A percentile compares a stretch with the other conserved stretches of the same genome.
These are phyloP conservation scores for Numenius phaeopus DNA, from an alignment of 2,797 vertebrate species.

Conservation along the genomic window DNA sequence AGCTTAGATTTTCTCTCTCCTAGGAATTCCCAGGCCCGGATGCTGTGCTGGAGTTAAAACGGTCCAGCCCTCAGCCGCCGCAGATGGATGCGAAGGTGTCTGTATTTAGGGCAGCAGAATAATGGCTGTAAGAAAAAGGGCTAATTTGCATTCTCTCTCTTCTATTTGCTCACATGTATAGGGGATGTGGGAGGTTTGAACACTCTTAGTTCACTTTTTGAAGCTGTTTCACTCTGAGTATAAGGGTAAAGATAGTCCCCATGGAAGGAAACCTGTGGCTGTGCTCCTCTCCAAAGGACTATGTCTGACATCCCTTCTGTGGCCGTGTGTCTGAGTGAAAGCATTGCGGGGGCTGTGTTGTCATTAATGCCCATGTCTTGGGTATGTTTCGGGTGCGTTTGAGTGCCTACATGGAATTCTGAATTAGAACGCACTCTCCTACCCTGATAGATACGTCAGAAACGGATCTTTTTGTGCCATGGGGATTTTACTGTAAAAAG, in stretches of 20 bases:
- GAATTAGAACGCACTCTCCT: not conserved
- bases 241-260: not conserved
- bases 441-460: not conserved
- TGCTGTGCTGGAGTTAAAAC: not conserved
- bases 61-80: not conserved
- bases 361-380: not conserved
- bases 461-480: not conserved
- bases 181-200: not conserved
- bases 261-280: not conserved
- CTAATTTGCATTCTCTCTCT: not conserved
- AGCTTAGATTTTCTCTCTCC: not conserved
- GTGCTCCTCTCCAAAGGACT: not conserved
- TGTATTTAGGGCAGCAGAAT: not conserved
- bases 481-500: not conserved
- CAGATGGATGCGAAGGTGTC: not conserved
- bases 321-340: not conserved
- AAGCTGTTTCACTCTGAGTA: not conserved
- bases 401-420: not conserved
- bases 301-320: fast-evolving
- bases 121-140: not conserved
- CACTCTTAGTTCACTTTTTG: not conserved
- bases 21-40: not conserved
- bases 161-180: not conserved
- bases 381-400: not conserved
- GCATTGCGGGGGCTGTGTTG: not conserved